Evolutionary conservation across 2,888 invertebrate species (phyloP), one percentile per base, ranked within the genome.

Genomic region (Drosophila pseudotakahashii): DNA sequence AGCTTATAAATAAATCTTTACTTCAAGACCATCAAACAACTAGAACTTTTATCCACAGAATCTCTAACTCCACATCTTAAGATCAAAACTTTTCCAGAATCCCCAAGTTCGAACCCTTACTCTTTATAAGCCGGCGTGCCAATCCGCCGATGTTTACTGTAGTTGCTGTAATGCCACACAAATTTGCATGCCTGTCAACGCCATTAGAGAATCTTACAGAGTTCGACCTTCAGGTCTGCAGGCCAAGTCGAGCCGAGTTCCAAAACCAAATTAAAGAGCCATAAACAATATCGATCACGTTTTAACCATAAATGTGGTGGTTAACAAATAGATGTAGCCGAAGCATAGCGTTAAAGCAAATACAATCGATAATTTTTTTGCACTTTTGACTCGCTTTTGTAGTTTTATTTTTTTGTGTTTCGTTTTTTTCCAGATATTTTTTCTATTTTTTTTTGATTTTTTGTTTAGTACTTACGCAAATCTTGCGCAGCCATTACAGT

Each of bases 401-500:
- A 14, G 45, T 30, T 14, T 30, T n/a, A n/a, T 4, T 47, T 2
- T 10, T 14, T 14, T 14, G 0, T n/a, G 13, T 19, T 14, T 14
- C 10, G 42, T 47, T 51, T 42, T 41, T 41, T 32, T 70, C 1
- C 19, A 2, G 19, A 19, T n/a, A 19, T 26, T 51, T 71, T 71
- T 57, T 53, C 5, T 42, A 7, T 10, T 37, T 26, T 23, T 36
- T 14, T 58, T 44, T n/a, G 44, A 30, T 13, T 23, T 55, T 44
- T 55, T 30, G 7, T n/a, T 66, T 57, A 42, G 57, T 79, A 90
- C 90, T 90, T 90, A 90, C 90, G 90, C 90, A 90, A 90, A 89
- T 90, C 88, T 87, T 86, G 89, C 39, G 81, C 79, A 45, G 71
- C 74, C 64, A 74, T 73, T 77, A 70, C 75, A 72, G 54, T 30